Percentiles rank a stretch among this genome's conserved stretches.
phyloP scores from a whole-genome alignment of 2,888 invertebrate species.

The Drosophila phalerata region DNA sequence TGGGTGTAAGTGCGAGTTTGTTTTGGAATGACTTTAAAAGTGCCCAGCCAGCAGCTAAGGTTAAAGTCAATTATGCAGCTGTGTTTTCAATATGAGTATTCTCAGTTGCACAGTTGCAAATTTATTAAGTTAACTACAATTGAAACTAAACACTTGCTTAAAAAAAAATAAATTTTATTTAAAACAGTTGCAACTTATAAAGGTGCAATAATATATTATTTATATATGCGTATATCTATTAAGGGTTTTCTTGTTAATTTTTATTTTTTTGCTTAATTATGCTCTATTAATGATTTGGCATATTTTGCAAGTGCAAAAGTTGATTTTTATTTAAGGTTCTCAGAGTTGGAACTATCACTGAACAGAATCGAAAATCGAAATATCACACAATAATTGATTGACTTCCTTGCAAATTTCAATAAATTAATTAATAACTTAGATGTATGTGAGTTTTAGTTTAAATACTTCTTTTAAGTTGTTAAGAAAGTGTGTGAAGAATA shows the following conservation, averaged over 20 bases:
- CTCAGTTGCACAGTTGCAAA: slow-evolving; percentile 41
- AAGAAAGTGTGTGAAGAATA: slow-evolving; percentile 51
- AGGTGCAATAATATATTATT: slow-evolving; percentile 24
- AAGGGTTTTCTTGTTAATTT: slow-evolving; percentile 7
- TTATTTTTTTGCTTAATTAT: slow-evolving; percentile 16
- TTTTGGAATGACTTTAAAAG: slow-evolving; percentile 39
- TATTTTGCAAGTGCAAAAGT: slow-evolving; percentile 46
- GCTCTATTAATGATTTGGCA: slow-evolving; percentile 43
- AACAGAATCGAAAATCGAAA: slow-evolving; percentile 36
- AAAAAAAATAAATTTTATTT: slow-evolving; percentile 8
- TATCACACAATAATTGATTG: slow-evolving; percentile 63
- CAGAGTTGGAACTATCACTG: slow-evolving; percentile 56
- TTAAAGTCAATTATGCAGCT: slow-evolving; percentile 29
- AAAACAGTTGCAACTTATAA: slow-evolving; percentile 22
- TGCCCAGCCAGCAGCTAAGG: slow-evolving; percentile 32
- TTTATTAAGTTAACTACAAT: slow-evolving; percentile 49
- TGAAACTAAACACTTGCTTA: slow-evolving; percentile 44
- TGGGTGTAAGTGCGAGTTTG: slow-evolving; percentile 23
- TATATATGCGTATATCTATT: slow-evolving; percentile 18
- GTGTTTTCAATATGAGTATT: slow-evolving; percentile 47
- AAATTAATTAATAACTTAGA: slow-evolving; percentile 51
- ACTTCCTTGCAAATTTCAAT: slow-evolving; percentile 32
- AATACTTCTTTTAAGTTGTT: slow-evolving; percentile 21
- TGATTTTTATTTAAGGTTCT: slow-evolving; percentile 38
- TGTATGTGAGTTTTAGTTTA: slow-evolving; percentile 37